Percentiles rank a stretch among this genome's conserved stretches.
phyloP scores from a whole-genome alignment of 2,113 vertebrate species.

The Sander lucioperca region DNA sequence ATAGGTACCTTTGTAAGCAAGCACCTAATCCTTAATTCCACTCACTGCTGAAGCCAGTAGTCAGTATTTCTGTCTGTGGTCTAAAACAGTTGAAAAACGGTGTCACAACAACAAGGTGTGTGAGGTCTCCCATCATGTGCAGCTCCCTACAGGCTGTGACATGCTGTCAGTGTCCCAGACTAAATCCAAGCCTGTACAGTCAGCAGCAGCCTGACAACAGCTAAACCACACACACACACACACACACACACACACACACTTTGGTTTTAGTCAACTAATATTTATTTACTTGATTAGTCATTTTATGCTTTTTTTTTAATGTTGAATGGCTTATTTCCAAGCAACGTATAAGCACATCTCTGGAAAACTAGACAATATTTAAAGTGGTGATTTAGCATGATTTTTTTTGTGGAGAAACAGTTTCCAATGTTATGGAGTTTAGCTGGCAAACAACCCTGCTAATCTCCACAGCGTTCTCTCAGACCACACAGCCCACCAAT shows the following conservation, averaged over 20 bases:
- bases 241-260: background rate
- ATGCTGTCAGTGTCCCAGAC: constrained; percentile 39
- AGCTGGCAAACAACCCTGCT: background rate
- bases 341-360: too few relatives aligned
- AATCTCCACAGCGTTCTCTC: constrained; percentile 10
- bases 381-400: too few relatives aligned
- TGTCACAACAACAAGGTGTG: constrained; percentile 6
- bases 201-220: constrained; percentile 16
- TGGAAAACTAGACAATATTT: too few relatives aligned
- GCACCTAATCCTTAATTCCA: background rate
- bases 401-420: too few relatives aligned
- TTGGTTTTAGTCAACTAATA: too few relatives aligned
- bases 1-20: background rate
- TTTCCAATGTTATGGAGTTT: background rate
- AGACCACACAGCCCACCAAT: constrained; percentile 21
- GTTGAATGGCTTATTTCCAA: too few relatives aligned
- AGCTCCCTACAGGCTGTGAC: constrained; percentile 58
- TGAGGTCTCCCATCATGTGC: constrained; percentile 24
- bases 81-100: constrained; percentile 9
- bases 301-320: too few relatives aligned
- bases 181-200: constrained; percentile 24
- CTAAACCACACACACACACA: background rate
- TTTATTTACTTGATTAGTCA: too few relatives aligned
- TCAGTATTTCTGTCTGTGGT: background rate
- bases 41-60: background rate